phyloP scores from a whole-genome alignment of 2,888 invertebrate genomes.

The Mayetiola destructor region DNA sequence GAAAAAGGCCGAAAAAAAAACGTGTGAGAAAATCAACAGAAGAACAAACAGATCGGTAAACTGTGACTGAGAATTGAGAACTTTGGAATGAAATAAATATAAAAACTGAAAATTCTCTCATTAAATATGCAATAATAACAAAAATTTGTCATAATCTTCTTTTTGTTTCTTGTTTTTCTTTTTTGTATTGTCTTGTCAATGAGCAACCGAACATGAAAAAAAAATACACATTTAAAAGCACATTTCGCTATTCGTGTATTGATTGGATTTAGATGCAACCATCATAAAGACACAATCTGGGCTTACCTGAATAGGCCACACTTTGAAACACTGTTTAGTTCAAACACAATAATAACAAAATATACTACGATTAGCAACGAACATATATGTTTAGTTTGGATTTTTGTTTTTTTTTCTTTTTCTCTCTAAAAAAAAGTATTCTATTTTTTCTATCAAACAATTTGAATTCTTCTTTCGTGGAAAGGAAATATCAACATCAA shows the following conservation, averaged over 20 bases:
- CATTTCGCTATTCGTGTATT: not conserved
- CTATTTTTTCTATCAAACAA: too few relatives aligned
- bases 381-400: slow-evolving; percentile 14
- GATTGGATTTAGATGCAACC: not conserved
- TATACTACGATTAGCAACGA: slow-evolving; percentile 26
- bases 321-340: slow-evolving; percentile 80
- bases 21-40: not conserved
- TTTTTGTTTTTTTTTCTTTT: not conserved
- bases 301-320: slow-evolving; percentile 92
- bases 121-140: not conserved
- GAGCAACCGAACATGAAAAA: not conserved
- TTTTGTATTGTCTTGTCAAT: too few relatives aligned
- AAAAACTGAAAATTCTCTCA: not conserved
- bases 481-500: too few relatives aligned
- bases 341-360: slow-evolving; percentile 20
- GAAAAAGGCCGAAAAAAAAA: not conserved
- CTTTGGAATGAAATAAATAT: not conserved
- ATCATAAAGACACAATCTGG: not conserved
- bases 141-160: too few relatives aligned
- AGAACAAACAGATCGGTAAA: not conserved
- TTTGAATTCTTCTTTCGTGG: too few relatives aligned
- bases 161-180: too few relatives aligned
- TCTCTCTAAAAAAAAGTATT: too few relatives aligned
- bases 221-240: not conserved
- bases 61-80: too few relatives aligned